Conservation (phyloP, 2,888 invertebrate genomes). For the Cistogaster globosa region DNA sequence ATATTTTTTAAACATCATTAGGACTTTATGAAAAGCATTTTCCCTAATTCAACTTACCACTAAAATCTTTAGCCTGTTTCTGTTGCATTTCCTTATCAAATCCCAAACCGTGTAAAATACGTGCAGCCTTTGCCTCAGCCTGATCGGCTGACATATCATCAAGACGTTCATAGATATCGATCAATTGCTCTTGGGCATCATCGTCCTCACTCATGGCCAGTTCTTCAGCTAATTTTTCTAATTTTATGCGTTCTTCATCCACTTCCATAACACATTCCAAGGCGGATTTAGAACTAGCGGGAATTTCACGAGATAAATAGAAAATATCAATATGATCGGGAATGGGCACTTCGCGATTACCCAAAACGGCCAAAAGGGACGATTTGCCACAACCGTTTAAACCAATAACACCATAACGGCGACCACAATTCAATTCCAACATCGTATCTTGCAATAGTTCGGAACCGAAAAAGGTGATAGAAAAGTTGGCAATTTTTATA, state of each 20-base stretch:
- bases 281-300: conserved; percentile 98
- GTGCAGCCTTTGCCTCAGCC: conserved; percentile 96
- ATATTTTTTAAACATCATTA: neutral
- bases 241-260: conserved; percentile 94
- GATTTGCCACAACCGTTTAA: conserved; percentile 99
- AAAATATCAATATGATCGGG: conserved; percentile 99
- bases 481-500: conserved; percentile 97
- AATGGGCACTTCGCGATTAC: conserved; percentile 96
- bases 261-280: conserved; percentile 99
- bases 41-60: conserved; percentile 79
- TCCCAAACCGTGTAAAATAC: conserved; percentile 97
- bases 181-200: conserved; percentile 96
- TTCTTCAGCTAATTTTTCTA: conserved; percentile 96
- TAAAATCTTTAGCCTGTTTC: conserved; percentile 93
- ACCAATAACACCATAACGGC: conserved; percentile 98
- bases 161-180: conserved; percentile 98
- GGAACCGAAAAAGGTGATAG: conserved; percentile 98
- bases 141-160: conserved; percentile 98
- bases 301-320: conserved; percentile 97
- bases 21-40: neutral
- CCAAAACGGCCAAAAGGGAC: conserved; percentile 94
- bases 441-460: conserved; percentile 98
- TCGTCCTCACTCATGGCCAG: conserved; percentile 94
- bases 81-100: conserved; percentile 94
- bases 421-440: conserved; percentile 97